Percentiles rank a stretch among this genome's conserved stretches.
These are phyloP conservation scores for Meandrusa payeni DNA, from an alignment of 2,888 invertebrate species.

Conservation along the genomic window DNA sequence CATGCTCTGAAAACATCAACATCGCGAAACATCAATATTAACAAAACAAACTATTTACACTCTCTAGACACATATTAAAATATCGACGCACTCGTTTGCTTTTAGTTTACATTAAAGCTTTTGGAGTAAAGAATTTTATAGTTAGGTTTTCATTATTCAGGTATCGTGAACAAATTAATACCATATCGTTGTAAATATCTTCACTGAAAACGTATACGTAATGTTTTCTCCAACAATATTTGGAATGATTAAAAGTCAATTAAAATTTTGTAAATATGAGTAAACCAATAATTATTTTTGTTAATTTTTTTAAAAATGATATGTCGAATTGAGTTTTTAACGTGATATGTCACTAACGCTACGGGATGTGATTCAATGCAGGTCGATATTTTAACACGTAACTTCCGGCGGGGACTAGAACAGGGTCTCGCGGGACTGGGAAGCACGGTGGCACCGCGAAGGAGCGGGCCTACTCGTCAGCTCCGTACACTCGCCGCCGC, in stretches of 20 bases:
- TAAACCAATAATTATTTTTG: conserved; percentile 27
- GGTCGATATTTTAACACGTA: conserved; percentile 67
- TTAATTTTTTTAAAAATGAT: conserved; percentile 50
- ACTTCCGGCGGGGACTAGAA: conserved; percentile 81
- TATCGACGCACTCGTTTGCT: conserved; percentile 52
- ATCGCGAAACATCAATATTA: conserved; percentile 71
- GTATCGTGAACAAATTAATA: conserved; percentile 6
- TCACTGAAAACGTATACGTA: conserved; percentile 3
- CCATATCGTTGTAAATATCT: conserved; percentile 9
- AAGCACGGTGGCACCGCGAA: conserved; percentile 62
- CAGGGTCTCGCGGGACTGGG: conserved; percentile 89
- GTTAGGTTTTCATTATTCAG: conserved; percentile 19
- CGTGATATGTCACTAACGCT: conserved; percentile 53
- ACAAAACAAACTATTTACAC: conserved; percentile 73
- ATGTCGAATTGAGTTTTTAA: conserved; percentile 48
- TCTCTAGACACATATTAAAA: conserved; percentile 56
- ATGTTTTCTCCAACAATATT: conserved; percentile 5
- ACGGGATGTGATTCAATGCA: conserved; percentile 24
- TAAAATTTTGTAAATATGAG: conserved; percentile 12
- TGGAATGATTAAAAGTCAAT: conserved; percentile 16
- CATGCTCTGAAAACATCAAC: conserved; percentile 66
- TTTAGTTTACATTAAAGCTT: conserved; percentile 25
- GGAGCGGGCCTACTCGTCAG: conserved; percentile 64
- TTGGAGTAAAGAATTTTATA: conserved; percentile 22
- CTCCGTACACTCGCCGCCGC: conserved; percentile 76